Percentiles rank a stretch among this genome's conserved stretches.
phyloP scores from a whole-genome alignment of 2,888 invertebrate species.

The Margaritifera margaritifera region DNA sequence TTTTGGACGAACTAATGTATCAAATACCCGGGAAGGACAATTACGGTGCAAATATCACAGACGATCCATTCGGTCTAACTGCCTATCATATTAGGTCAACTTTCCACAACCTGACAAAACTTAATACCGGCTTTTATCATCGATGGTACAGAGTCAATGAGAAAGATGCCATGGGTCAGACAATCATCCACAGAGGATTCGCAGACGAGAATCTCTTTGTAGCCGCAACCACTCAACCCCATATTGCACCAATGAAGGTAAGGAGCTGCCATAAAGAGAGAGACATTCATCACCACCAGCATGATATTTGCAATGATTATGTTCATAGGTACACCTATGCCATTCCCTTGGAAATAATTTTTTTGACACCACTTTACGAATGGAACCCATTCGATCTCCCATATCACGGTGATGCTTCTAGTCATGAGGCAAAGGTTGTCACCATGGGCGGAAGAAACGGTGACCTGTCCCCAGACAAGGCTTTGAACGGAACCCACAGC shows the following conservation, averaged over 20 bases:
- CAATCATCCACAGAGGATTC: slow-evolving; percentile 37
- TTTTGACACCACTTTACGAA: slow-evolving; percentile 54
- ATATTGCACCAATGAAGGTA: slow-evolving; percentile 25
- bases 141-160: slow-evolving; percentile 34
- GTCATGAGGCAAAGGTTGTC: not conserved
- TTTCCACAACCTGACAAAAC: slow-evolving; percentile 14
- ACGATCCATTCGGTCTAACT: slow-evolving; percentile 35
- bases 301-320: slow-evolving; percentile 20
- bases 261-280: slow-evolving; percentile 10
- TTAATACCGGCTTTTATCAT: slow-evolving; percentile 51
- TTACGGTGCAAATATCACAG: slow-evolving; percentile 38
- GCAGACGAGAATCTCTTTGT: slow-evolving; percentile 39
- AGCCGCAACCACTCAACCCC: slow-evolving; percentile 36
- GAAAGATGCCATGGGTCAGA: slow-evolving; percentile 46
- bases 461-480: slow-evolving; percentile 23
- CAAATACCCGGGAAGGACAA: slow-evolving; percentile 59
- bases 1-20: slow-evolving; percentile 50
- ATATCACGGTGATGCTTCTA: slow-evolving; percentile 18
- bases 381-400: slow-evolving; percentile 63
- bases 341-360: slow-evolving; percentile 62
- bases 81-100: slow-evolving; percentile 20
- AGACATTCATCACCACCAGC: not conserved
- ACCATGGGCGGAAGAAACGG: slow-evolving; percentile 24
- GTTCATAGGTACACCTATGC: slow-evolving; percentile 52
- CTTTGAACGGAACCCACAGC: slow-evolving; percentile 45